Evolutionary conservation across 2,797 vertebrate genomes (phyloP).

Genomic region (Xiphorhynchus erythropygius): DNA sequence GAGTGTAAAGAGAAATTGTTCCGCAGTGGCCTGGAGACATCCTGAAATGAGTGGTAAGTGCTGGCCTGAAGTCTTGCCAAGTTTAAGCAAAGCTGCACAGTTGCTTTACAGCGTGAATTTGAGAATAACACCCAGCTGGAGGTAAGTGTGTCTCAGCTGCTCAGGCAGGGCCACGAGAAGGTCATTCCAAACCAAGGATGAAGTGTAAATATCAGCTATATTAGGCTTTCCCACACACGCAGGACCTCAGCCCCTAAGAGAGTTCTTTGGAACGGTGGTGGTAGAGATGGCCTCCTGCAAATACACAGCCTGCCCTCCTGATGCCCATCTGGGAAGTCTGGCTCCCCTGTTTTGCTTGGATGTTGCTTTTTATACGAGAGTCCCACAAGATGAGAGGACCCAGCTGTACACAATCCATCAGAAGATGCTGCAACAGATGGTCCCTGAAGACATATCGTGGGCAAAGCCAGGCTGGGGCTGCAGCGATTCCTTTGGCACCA

Average conservation of each 20-base stretch:
- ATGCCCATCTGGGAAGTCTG: neutral
- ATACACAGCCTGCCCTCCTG: neutral
- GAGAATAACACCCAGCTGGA: slow-evolving; percentile 2
- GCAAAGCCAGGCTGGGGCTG: neutral
- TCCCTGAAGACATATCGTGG: fast-evolving
- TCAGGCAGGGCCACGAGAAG: neutral
- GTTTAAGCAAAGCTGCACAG: neutral
- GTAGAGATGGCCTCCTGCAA: neutral
- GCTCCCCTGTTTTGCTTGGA: neutral
- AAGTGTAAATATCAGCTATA: neutral
- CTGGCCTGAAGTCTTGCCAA: slow-evolving; percentile 16
- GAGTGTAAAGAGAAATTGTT: neutral
- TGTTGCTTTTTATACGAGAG: neutral
- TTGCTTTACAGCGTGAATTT: neutral
- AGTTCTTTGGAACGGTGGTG: fast-evolving
- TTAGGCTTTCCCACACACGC: neutral
- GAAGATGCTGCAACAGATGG: neutral
- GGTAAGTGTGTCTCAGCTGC: neutral
- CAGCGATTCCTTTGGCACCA: neutral
- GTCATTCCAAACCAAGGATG: neutral
- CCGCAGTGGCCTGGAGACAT: neutral
- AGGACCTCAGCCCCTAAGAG: neutral
- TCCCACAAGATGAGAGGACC: neutral
- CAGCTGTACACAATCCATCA: neutral
- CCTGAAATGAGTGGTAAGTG: neutral